Evolutionary conservation across 2,888 invertebrate species (phyloP).

Genomic region (Pterostichus madidus): DNA sequence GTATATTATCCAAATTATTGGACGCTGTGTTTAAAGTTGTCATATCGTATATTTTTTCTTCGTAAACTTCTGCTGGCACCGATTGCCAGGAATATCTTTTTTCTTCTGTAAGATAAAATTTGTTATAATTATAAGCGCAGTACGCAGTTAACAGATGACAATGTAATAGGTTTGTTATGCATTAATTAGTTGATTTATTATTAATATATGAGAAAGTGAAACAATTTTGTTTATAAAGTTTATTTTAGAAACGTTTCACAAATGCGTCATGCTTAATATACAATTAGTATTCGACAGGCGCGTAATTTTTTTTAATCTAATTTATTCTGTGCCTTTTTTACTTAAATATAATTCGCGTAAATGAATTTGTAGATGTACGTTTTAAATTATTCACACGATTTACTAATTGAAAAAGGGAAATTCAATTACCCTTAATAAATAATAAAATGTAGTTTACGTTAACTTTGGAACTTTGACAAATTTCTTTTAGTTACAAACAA

Average conservation of each 20-base stretch:
- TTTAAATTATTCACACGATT: not conserved
- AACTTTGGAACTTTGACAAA: not conserved
- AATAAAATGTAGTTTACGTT: not conserved
- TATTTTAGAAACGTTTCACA: too few relatives aligned
- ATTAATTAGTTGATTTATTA: too few relatives aligned
- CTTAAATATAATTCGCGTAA: not conserved
- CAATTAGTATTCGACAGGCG: too few relatives aligned
- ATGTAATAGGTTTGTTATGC: not conserved
- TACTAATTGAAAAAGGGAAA: not conserved
- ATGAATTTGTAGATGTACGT: not conserved
- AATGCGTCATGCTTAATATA: too few relatives aligned
- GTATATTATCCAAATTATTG: constrained; percentile 58
- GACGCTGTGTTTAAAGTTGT: constrained; percentile 40
- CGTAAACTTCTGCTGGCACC: not conserved
- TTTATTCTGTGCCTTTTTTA: not conserved
- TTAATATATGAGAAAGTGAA: too few relatives aligned
- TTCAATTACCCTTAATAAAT: not conserved
- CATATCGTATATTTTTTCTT: constrained; percentile 45
- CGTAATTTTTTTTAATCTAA: not conserved
- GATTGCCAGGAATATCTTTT: constrained; percentile 49
- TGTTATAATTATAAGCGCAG: not conserved
- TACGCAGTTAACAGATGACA: not conserved
- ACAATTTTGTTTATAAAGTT: too few relatives aligned
- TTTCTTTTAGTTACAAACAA: not conserved
- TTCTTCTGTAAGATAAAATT: constrained; percentile 36